Conservation (phyloP, 2,113 vertebrate species). For the Dipodomys merriami region DNA sequence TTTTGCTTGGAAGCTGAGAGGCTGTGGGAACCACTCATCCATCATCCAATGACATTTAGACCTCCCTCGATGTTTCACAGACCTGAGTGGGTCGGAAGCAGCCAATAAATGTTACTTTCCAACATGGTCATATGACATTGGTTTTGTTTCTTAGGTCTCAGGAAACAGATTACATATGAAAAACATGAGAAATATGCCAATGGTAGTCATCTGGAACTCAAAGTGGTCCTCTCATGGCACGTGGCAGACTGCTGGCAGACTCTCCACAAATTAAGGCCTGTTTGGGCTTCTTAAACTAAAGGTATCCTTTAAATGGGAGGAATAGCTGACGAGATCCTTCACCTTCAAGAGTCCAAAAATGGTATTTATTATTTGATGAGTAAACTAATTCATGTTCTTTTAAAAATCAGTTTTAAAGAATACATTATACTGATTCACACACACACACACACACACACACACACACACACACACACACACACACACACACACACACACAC, state of each 20-base stretch:
- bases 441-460: neutral
- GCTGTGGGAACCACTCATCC: no score
- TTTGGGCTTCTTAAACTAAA: neutral
- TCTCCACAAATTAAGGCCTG: neutral
- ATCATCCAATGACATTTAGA: no score
- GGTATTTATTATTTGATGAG: conserved; percentile 28
- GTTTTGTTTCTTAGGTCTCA: neutral
- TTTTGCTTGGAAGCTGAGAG: no score
- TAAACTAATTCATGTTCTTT: conserved; percentile 51
- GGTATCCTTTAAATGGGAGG: conserved; percentile 1
- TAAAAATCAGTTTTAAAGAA: conserved; percentile 48
- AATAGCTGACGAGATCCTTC: conserved; percentile 30
- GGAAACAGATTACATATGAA: neutral
- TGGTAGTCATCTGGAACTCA: neutral
- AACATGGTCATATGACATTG: neutral
- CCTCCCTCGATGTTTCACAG: neutral
- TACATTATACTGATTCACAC: neutral
- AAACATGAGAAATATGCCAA: neutral
- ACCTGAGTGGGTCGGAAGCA: neutral
- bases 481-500: neutral
- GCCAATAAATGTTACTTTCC: neutral
- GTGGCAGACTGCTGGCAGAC: neutral
- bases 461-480: neutral
- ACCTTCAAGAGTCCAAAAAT: conserved; percentile 6
- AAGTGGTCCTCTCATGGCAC: neutral